These are phyloP conservation scores for Chloroceryle aenea DNA, from an alignment of 2,113 vertebrate species.

Conservation along the genomic window DNA sequence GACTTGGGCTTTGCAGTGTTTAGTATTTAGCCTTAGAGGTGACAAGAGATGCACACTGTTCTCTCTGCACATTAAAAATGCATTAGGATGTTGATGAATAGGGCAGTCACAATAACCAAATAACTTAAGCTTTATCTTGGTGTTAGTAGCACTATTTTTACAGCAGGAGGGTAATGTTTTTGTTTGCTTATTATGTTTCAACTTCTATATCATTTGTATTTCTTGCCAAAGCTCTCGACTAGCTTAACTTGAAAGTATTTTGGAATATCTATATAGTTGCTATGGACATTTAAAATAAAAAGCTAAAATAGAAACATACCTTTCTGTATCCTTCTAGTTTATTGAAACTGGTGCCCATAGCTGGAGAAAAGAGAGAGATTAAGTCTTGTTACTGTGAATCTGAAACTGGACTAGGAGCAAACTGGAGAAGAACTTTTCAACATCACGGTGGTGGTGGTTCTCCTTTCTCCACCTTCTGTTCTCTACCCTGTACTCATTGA, in stretches of 20 bases:
- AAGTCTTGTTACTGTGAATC: neutral
- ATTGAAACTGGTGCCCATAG: neutral
- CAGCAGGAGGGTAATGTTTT: neutral
- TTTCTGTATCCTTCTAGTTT: neutral
- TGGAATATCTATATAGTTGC: neutral
- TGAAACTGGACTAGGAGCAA: neutral
- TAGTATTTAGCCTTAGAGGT: neutral
- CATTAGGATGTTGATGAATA: neutral
- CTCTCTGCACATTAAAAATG: neutral
- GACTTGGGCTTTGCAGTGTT: neutral
- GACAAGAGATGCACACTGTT: neutral
- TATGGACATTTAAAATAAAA: neutral
- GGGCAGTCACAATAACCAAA: neutral
- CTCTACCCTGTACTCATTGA: neutral
- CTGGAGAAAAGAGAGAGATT: neutral
- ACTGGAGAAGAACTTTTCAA: neutral
- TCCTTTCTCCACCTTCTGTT: neutral
- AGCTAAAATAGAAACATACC: neutral
- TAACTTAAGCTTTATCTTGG: neutral
- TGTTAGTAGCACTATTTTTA: neutral
- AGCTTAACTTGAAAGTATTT: neutral
- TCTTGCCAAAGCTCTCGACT: neutral
- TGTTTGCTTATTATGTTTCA: neutral
- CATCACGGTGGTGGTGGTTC: neutral
- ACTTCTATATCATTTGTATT: neutral